phyloP scores from a whole-genome alignment of 2,888 invertebrate genomes.

The Chrysotoxum bicinctum region DNA sequence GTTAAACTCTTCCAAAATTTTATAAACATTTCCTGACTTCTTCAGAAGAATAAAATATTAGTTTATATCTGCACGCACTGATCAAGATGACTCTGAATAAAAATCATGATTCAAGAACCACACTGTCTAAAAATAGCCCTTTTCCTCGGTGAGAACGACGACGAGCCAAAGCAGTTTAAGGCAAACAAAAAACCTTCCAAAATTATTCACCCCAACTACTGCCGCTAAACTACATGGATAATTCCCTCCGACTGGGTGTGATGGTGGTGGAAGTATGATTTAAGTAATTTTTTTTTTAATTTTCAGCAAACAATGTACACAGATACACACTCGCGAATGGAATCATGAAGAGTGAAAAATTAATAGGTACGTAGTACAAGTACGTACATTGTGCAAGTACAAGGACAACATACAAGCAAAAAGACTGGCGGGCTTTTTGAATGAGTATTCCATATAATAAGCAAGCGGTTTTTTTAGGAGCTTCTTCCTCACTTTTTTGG shows the following conservation, averaged over 20 bases:
- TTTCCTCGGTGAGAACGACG: not conserved
- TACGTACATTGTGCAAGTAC: not conserved
- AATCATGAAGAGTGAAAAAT: conserved; percentile 11
- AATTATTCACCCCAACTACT: conserved; percentile 52
- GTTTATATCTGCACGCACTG: not conserved
- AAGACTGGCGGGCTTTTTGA: not conserved
- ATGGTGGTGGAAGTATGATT: not conserved
- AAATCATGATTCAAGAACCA: conserved; percentile 2
- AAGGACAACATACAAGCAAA: conserved; percentile 17
- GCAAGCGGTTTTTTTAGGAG: not conserved
- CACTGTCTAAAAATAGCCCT: not conserved
- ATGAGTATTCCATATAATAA: not conserved
- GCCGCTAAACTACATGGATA: not conserved
- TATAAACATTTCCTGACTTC: not conserved
- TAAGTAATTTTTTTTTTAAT: not conserved
- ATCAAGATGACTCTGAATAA: not conserved
- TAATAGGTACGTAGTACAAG: not conserved
- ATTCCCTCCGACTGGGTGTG: not conserved
- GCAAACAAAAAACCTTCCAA: conserved; percentile 23
- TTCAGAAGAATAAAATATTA: not conserved
- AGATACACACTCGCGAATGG: not conserved
- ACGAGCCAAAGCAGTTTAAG: not conserved
- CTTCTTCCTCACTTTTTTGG: conserved; percentile 13
- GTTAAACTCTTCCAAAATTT: not conserved
- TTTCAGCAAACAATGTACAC: conserved; percentile 10